A percentile compares a stretch with the other conserved stretches of the same genome.
These are phyloP conservation scores for Acleris emargana DNA, from an alignment of 2,888 invertebrate genomes.

Conservation along the genomic window DNA sequence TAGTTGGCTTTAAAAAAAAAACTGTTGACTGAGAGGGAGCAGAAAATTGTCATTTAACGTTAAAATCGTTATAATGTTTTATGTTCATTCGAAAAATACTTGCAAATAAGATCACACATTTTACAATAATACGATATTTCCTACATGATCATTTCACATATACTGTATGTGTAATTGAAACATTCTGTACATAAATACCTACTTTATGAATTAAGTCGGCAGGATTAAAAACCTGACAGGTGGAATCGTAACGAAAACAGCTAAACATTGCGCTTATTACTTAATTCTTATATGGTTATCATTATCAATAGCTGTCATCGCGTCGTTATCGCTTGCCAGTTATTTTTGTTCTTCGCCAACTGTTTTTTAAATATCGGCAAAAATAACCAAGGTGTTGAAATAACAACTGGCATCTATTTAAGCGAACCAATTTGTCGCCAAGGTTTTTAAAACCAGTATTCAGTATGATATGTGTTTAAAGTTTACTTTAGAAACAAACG, in stretches of 20 bases:
- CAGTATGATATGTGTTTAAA: too few species aligned
- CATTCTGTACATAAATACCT: too few species aligned
- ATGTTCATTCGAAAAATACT: too few species aligned
- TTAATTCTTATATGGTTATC: not conserved
- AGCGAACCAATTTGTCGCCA: conserved; percentile 20
- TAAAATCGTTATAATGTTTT: too few species aligned
- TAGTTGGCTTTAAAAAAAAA: too few species aligned
- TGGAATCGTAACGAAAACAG: not conserved
- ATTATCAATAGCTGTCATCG: conserved; percentile 9
- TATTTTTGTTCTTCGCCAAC: not conserved
- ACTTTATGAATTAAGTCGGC: not conserved
- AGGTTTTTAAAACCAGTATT: conserved; percentile 11
- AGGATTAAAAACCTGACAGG: conserved; percentile 4
- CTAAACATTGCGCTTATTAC: not conserved
- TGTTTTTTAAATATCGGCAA: conserved; percentile 62
- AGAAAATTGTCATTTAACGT: too few species aligned
- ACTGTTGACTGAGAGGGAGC: too few species aligned
- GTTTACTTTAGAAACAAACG: too few species aligned
- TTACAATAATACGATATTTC: too few species aligned
- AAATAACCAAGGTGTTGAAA: conserved; percentile 71
- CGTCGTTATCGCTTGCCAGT: conserved; percentile 13
- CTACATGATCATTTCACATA: too few species aligned
- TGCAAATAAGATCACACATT: too few species aligned
- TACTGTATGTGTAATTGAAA: too few species aligned
- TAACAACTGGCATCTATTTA: conserved; percentile 53